A percentile compares a stretch with the other conserved stretches of the same genome.
phyloP scores from a whole-genome alignment of 2,797 vertebrate species.

The Esox lucius region DNA sequence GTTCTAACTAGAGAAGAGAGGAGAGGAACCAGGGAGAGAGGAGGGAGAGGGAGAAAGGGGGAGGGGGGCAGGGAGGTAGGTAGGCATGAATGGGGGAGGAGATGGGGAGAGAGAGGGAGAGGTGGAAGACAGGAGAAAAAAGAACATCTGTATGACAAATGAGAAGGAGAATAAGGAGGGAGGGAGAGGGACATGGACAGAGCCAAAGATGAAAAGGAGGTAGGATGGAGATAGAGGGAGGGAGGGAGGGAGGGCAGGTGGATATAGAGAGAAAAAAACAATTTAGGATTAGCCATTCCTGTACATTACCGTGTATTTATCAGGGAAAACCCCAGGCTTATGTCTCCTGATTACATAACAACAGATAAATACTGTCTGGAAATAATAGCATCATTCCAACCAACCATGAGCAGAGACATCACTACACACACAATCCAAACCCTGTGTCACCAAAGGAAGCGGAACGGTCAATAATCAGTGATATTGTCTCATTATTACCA shows the following conservation, averaged over 20 bases:
- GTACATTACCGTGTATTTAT: constrained; percentile 3
- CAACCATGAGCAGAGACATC: too few relatives aligned
- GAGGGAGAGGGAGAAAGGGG: neutral
- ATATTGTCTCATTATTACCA: too few relatives aligned
- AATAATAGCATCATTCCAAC: too few relatives aligned
- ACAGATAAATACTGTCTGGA: too few relatives aligned
- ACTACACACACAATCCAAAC: too few relatives aligned
- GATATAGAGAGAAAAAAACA: neutral
- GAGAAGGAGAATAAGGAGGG: constrained; percentile 6
- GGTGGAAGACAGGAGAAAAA: neutral
- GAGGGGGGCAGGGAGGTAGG: neutral
- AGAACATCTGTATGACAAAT: neutral
- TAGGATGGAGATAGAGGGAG: neutral
- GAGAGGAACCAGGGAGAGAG: neutral
- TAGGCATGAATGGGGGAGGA: neutral
- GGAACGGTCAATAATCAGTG: too few relatives aligned
- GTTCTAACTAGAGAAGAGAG: constrained; percentile 15
- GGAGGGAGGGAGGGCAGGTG: neutral
- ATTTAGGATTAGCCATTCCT: neutral
- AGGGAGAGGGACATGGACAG: neutral
- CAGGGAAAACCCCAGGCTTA: too few relatives aligned
- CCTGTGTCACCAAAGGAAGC: too few relatives aligned
- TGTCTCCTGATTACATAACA: too few relatives aligned
- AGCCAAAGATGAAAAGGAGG: neutral
- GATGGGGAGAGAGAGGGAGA: neutral